Percentiles rank a stretch among this genome's conserved stretches.
These are phyloP conservation scores for Sycon ciliatum DNA, from an alignment of 37 sponge, comb jelly and placozoan species.

Conservation along the genomic window DNA sequence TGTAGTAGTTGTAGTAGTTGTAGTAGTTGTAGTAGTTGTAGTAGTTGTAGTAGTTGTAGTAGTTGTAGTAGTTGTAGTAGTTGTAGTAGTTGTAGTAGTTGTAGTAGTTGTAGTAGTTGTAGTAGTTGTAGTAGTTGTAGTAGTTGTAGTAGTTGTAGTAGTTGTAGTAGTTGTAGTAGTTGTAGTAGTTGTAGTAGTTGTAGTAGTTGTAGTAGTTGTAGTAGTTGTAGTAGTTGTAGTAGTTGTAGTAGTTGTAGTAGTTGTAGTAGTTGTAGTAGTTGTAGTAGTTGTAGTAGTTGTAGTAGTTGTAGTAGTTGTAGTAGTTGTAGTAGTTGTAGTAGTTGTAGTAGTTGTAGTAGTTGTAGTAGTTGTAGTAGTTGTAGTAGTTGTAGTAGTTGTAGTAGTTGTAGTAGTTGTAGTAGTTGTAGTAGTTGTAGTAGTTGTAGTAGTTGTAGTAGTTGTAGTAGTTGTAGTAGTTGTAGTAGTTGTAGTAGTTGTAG, in stretches of 20 bases:
- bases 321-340: constrained; percentile 6
- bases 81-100: constrained; percentile 6
- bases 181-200: constrained; percentile 8
- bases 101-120: constrained; percentile 8
- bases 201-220: constrained; percentile 6
- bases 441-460: constrained; percentile 6
- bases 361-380: constrained; percentile 1
- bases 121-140: constrained; percentile 8
- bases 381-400: constrained; percentile 6
- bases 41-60: constrained; percentile 8
- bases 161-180: constrained; percentile 8
- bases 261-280: constrained; percentile 6
- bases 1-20: constrained; percentile 8
- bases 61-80: constrained; percentile 8
- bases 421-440: constrained; percentile 8
- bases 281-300: constrained; percentile 8
- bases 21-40: constrained; percentile 6
- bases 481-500: constrained; percentile 8
- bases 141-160: constrained; percentile 6
- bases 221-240: constrained; percentile 8
- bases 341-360: neutral
- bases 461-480: constrained; percentile 8
- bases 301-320: constrained; percentile 8
- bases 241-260: constrained; percentile 8
- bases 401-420: constrained; percentile 8